Evolutionary conservation across 2,888 invertebrate genomes (phyloP).

Genomic region (Odontocolon sp.): DNA sequence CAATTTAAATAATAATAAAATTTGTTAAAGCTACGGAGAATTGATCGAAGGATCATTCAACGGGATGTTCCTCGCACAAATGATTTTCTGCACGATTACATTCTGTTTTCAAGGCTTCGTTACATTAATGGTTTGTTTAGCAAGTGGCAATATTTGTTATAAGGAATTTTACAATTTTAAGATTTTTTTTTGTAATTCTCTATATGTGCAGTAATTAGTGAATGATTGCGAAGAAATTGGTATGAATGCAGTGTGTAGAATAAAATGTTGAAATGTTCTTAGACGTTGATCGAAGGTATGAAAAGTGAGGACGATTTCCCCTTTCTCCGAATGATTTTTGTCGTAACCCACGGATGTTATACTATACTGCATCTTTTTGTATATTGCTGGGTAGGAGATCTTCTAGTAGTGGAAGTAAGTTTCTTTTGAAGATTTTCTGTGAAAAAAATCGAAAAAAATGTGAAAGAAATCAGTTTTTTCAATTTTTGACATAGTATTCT

Average conservation of each 20-base stretch:
- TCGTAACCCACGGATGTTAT: conserved; percentile 59
- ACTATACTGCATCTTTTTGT: conserved; percentile 64
- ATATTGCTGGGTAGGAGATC: conserved; percentile 70
- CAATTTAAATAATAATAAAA: not conserved
- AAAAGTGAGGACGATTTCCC: conserved; percentile 40
- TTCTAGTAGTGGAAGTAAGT: conserved; percentile 59
- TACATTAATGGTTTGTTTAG: conserved; percentile 65
- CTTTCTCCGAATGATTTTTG: conserved; percentile 46
- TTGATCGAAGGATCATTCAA: conserved; percentile 69
- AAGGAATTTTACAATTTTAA: too few relatives aligned
- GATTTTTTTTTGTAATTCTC: too few relatives aligned
- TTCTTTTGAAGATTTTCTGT: too few relatives aligned
- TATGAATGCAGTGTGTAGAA: not conserved
- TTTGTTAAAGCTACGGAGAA: conserved; percentile 63
- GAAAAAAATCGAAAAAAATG: too few relatives aligned
- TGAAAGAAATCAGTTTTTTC: too few relatives aligned
- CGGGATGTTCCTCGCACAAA: conserved; percentile 68
- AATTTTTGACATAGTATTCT: too few relatives aligned
- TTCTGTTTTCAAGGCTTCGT: conserved; percentile 71
- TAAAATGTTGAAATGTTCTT: too few relatives aligned
- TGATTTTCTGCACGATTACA: conserved; percentile 66
- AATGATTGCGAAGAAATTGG: not conserved
- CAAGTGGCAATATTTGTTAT: too few relatives aligned
- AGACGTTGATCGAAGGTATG: conserved; percentile 55
- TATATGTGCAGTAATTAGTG: too few relatives aligned